Conservation (phyloP, 2,113 vertebrate genomes). For the Xyrauchen texanus region DNA sequence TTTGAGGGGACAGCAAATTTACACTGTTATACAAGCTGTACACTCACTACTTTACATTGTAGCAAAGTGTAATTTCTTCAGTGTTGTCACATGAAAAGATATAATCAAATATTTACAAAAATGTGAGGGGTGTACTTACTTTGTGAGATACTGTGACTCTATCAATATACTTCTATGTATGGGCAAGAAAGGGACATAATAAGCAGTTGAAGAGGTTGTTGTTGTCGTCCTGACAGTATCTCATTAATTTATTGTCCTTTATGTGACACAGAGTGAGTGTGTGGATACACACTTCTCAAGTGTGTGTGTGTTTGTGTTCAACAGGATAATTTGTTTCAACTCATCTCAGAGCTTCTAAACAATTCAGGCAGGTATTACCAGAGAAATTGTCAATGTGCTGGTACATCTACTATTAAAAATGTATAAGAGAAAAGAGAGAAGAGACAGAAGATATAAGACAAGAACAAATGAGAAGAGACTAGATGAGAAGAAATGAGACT, state of each 20-base stretch:
- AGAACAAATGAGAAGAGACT: too few relatives aligned
- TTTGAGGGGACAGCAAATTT: too few relatives aligned
- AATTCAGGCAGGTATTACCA: not conserved
- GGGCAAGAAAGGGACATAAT: not conserved
- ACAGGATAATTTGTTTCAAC: not conserved
- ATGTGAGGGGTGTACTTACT: too few relatives aligned
- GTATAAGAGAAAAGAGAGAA: too few relatives aligned
- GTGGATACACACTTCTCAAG: not conserved
- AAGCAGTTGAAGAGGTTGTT: not conserved
- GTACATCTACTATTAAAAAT: not conserved
- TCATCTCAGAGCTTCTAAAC: not conserved
- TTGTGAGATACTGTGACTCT: too few relatives aligned
- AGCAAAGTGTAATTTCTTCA: too few relatives aligned
- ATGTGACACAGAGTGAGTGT: not conserved
- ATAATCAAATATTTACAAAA: too few relatives aligned
- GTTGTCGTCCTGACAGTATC: not conserved
- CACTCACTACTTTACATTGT: too few relatives aligned
- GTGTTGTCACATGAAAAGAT: too few relatives aligned
- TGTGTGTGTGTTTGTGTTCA: not conserved
- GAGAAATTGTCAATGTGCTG: not conserved
- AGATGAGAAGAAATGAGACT: too few relatives aligned
- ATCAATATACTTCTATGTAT: not conserved
- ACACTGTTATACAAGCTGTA: too few relatives aligned
- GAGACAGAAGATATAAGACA: too few relatives aligned
- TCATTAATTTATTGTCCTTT: slow-evolving; percentile 5